Conservation (phyloP, 2,797 vertebrate genomes). For the Lerista edwardsae region DNA sequence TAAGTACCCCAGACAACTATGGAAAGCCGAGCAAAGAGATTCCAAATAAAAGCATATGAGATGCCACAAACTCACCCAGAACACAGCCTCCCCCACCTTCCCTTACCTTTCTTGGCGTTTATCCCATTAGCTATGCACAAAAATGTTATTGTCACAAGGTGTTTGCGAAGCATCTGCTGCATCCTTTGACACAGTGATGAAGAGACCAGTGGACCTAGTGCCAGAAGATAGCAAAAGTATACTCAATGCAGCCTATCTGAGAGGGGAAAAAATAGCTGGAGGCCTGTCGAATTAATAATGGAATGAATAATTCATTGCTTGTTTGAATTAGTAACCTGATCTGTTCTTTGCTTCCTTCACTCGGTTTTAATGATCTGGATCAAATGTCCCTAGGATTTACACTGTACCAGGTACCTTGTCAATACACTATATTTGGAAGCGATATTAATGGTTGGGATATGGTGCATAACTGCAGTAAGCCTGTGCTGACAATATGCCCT, state of each 20-base stretch:
- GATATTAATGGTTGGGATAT: constrained; percentile 77
- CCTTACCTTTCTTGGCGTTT: constrained; percentile 89
- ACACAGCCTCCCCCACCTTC: constrained; percentile 67
- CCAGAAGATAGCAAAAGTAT: constrained; percentile 48
- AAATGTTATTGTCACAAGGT: constrained; percentile 75
- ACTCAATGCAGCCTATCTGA: constrained; percentile 66
- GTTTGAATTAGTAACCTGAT: constrained; percentile 88
- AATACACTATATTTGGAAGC: constrained; percentile 80
- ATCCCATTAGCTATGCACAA: constrained; percentile 77
- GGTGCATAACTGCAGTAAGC: constrained; percentile 61
- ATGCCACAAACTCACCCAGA: neutral
- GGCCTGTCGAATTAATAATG: constrained; percentile 80
- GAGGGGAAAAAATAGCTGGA: constrained; percentile 69
- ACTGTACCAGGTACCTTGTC: constrained; percentile 82
- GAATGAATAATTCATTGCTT: constrained; percentile 89
- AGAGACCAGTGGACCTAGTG: constrained; percentile 18
- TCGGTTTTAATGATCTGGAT: constrained; percentile 93
- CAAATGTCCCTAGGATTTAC: constrained; percentile 82
- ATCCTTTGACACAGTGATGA: constrained; percentile 65
- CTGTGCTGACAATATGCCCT: constrained; percentile 71
- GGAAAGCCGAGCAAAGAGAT: neutral
- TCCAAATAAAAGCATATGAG: neutral
- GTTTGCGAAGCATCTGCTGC: constrained; percentile 72
- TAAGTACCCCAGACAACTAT: neutral
- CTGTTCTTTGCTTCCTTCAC: constrained; percentile 79